phyloP scores from a whole-genome alignment of 2,797 vertebrate genomes.

The Etheostoma perlongum region DNA sequence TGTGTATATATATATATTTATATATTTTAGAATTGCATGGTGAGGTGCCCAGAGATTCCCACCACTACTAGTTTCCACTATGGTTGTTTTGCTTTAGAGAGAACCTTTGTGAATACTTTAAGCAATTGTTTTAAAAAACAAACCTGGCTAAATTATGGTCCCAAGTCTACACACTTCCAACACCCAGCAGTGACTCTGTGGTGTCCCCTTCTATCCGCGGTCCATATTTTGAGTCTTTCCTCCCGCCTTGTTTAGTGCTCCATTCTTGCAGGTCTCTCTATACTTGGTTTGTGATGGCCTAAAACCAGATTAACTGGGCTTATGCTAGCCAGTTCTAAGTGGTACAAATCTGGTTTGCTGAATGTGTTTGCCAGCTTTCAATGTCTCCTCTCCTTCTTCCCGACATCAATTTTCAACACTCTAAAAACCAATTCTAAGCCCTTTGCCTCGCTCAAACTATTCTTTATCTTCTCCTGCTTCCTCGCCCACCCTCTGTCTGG shows the following conservation, averaged over 20 bases:
- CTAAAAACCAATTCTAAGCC: slow-evolving; percentile 65
- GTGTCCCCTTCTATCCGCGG: neutral
- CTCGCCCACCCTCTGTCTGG: neutral
- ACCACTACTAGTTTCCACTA: neutral
- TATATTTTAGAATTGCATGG: too few relatives aligned
- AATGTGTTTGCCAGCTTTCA: slow-evolving; percentile 50
- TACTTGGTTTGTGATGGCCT: neutral
- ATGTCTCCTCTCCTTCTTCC: slow-evolving; percentile 40
- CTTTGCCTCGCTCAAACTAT: slow-evolving; percentile 48
- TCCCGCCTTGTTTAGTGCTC: slow-evolving; percentile 23
- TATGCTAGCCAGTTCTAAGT: slow-evolving; percentile 21
- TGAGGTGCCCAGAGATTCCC: too few relatives aligned
- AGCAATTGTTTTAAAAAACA: neutral
- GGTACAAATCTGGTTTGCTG: slow-evolving; percentile 47
- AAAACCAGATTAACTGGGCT: slow-evolving; percentile 21
- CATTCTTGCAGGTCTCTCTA: slow-evolving; percentile 16
- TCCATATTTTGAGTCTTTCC: slow-evolving; percentile 10
- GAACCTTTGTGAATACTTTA: neutral
- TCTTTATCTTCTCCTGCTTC: slow-evolving; percentile 40
- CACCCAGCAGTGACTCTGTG: neutral
- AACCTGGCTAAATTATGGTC: slow-evolving; percentile 9
- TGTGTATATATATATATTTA: too few relatives aligned
- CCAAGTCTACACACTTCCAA: neutral
- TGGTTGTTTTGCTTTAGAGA: neutral
- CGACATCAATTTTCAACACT: slow-evolving; percentile 63